Evolutionary conservation across 2,888 invertebrate genomes (phyloP).

Genomic region (Aethes cnicana): DNA sequence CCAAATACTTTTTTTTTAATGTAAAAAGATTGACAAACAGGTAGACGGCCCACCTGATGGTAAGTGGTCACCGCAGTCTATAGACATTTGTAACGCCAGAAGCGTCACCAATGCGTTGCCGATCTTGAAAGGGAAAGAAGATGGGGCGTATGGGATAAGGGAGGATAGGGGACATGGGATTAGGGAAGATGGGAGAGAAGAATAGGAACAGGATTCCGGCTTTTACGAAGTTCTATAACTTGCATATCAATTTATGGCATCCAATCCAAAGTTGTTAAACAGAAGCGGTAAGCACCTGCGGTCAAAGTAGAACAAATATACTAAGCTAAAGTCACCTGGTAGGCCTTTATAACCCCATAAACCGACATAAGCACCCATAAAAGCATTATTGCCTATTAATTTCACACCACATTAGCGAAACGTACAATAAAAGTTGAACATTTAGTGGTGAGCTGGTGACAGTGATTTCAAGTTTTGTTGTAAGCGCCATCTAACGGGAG

Average conservation of each 20-base stretch:
- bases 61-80: too few species aligned
- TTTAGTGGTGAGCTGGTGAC: conserved; percentile 69
- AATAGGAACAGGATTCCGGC: too few species aligned
- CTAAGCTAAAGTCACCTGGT: conserved; percentile 64
- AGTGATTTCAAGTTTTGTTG: conserved; percentile 72
- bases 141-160: too few species aligned
- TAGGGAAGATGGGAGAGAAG: too few species aligned
- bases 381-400: conserved; percentile 82
- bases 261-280: conserved; percentile 46
- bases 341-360: conserved; percentile 75
- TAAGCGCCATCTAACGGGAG: conserved; percentile 72
- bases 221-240: too few species aligned
- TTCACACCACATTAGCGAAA: conserved; percentile 82
- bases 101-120: too few species aligned
- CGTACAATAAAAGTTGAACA: conserved; percentile 81
- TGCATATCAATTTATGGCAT: conserved; percentile 10
- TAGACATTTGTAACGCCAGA: too few species aligned
- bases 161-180: too few species aligned
- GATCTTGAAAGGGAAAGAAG: too few species aligned
- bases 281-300: conserved; percentile 57
- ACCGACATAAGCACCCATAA: conserved; percentile 76
- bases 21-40: too few species aligned
- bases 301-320: conserved; percentile 73
- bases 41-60: too few species aligned
- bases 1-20: not conserved